Conservation (phyloP, 2,888 invertebrate species). For the Lasioglossum lativentre region DNA sequence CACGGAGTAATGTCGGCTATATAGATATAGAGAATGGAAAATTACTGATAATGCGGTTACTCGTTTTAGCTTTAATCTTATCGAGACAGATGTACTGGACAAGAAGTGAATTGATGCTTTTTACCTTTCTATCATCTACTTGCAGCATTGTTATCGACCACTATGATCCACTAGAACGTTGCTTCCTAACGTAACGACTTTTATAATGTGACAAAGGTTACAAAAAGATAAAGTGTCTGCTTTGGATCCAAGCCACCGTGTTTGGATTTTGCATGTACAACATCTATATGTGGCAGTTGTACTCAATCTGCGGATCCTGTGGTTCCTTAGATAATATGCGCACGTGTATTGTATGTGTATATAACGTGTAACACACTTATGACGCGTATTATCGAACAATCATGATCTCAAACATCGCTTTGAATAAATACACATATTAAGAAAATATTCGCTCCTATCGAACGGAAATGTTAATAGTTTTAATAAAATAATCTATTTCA, state of each 20-base stretch:
- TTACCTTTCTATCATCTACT: conserved; percentile 71
- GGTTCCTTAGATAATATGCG: neutral
- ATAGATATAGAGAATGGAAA: neutral
- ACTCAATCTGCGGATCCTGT: conserved; percentile 42
- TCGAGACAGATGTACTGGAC: neutral
- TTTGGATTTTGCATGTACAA: conserved; percentile 37
- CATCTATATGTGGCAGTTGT: conserved; percentile 31
- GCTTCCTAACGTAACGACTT: conserved; percentile 35
- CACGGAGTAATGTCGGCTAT: neutral
- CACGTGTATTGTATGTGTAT: neutral
- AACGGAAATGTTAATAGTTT: neutral
- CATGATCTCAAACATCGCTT: neutral
- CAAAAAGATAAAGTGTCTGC: conserved; percentile 34
- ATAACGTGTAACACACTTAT: neutral
- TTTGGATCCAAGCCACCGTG: conserved; percentile 45
- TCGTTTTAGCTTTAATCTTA: conserved; percentile 15
- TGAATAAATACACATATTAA: neutral
- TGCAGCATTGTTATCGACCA: conserved; percentile 62
- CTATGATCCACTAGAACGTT: conserved; percentile 13
- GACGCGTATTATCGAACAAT: neutral
- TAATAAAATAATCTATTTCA: neutral
- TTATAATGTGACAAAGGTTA: conserved; percentile 57
- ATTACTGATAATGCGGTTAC: neutral
- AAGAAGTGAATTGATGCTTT: conserved; percentile 32
- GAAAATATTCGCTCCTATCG: neutral